Evolutionary conservation across 2,888 invertebrate genomes (phyloP).

Genomic region (Drosophila pseudotalamancana): DNA sequence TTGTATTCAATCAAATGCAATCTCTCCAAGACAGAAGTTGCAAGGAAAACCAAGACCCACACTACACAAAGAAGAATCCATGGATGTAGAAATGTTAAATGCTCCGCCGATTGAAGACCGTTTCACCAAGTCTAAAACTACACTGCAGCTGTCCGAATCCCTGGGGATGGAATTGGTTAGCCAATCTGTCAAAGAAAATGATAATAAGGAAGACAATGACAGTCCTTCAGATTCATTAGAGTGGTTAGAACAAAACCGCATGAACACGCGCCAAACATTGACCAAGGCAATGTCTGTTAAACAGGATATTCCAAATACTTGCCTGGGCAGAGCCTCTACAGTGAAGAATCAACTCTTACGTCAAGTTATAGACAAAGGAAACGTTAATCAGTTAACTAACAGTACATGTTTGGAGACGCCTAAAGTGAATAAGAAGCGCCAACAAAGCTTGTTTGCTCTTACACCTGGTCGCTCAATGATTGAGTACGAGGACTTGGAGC

Average conservation of each 20-base stretch:
- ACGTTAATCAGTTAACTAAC: not conserved
- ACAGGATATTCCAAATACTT: not conserved
- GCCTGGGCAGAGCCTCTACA: not conserved
- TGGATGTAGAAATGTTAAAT: constrained; percentile 11
- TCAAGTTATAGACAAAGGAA: not conserved
- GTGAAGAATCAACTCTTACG: not conserved
- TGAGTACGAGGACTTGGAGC: constrained; percentile 61
- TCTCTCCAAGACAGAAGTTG: not conserved
- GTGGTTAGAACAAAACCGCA: constrained; percentile 10
- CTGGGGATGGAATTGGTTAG: constrained; percentile 15
- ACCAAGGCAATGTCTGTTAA: not conserved
- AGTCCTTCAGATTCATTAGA: constrained; percentile 16
- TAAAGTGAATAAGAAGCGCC: constrained; percentile 9
- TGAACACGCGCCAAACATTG: not conserved
- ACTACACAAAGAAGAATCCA: not conserved
- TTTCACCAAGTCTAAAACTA: not conserved
- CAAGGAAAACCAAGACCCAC: not conserved
- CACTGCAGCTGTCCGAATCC: not conserved
- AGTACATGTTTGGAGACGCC: constrained; percentile 17
- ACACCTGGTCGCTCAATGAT: constrained; percentile 63
- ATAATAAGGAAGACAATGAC: not conserved
- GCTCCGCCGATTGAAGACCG: not conserved
- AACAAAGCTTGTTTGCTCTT: constrained; percentile 24
- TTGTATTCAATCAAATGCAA: not conserved
- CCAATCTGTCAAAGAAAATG: not conserved